Base-by-base conservation (phyloP, 1,140 invertebrate species). In the Drosophila littoralis region DNA sequence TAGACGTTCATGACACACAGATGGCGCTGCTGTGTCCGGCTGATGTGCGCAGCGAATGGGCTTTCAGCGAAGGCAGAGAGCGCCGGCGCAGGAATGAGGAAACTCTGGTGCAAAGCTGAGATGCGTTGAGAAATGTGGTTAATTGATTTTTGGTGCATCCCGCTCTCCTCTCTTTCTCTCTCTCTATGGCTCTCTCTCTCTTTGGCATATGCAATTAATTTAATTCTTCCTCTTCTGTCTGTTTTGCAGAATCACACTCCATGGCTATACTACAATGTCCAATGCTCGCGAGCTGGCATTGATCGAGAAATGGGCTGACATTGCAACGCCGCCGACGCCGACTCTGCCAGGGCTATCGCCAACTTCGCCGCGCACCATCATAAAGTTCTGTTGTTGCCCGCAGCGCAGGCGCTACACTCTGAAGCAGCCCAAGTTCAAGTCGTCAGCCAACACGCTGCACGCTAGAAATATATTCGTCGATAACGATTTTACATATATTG, bases 221-320 rank as follows among this genome's bases (percentile, higher is more conserved):
- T 40, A 80, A 63, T 15, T 79, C 57, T 58, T 50, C 38, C 6
- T 69, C 46, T 4, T 42, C 4, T 68, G 43, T 50, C 5, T 22
- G 5, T 12, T 33, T 72, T 77, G 2, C 77, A 90, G 85, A 90
- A 90, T 90, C 57, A 83, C 66, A 68, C 79, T 92, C 74, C 81
- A 92, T 92, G 91, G 91, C 81, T 69, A 80, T 91, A 81, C 74
- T 52, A 91, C 84, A 86, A 92, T 92, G 91, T 89, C 90, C 79
- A 91, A 89, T 89, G 90, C 79, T 89, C 90, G 88, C 70, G 91
- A 92, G 71, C 72, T 92, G 81, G 79, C 90, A 80, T 86, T 91
- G 76, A 79, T 91, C 61, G 86, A 91, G 77, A 91, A 92, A 91
- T 92, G 91, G 90, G 77, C 90, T 84, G 90, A 91, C 71, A 90